Percentiles rank a stretch among this genome's conserved stretches.
Conservation (phyloP, 1,140 invertebrate genomes). For the Macrocentrus cingulum region DNA sequence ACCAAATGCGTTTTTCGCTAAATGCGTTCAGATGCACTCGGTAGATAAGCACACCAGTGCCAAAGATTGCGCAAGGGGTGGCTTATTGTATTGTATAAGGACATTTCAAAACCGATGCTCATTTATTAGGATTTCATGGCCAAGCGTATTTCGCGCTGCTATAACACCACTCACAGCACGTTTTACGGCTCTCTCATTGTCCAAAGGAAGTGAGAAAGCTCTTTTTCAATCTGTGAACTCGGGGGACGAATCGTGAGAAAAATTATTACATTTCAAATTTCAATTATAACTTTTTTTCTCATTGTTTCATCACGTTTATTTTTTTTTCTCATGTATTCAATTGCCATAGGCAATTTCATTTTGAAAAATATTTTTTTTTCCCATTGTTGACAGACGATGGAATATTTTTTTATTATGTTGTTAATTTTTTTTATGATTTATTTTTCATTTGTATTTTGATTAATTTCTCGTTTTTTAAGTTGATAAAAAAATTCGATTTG, state of each 20-base stretch:
- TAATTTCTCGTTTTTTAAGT: too few relatives aligned
- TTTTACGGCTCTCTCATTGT: conserved; percentile 46
- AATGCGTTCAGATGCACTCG: conserved; percentile 31
- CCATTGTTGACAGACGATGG: too few relatives aligned
- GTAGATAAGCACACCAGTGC: conserved; percentile 28
- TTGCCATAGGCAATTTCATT: too few relatives aligned
- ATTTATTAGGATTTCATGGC: conserved; percentile 57
- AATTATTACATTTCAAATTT: not conserved
- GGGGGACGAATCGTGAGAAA: conserved; percentile 21
- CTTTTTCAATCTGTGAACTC: conserved; percentile 2
- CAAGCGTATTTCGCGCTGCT: conserved; percentile 45
- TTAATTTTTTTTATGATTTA: too few relatives aligned
- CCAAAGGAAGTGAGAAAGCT: not conserved
- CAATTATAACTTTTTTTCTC: not conserved
- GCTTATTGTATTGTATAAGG: conserved; percentile 32
- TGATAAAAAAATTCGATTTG: too few relatives aligned
- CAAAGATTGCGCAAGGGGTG: conserved; percentile 22
- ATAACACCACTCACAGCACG: conserved; percentile 31
- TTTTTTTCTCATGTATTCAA: too few relatives aligned
- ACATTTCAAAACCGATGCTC: conserved; percentile 42
- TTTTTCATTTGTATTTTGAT: too few relatives aligned
- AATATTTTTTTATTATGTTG: too few relatives aligned
- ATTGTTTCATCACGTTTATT: not conserved
- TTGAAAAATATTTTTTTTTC: too few relatives aligned
- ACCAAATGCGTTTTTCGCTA: conserved; percentile 35